Evolutionary conservation across 2,888 invertebrate species (phyloP), one percentile per base, ranked within the genome.

Genomic region (Drosophila leonis): DNA sequence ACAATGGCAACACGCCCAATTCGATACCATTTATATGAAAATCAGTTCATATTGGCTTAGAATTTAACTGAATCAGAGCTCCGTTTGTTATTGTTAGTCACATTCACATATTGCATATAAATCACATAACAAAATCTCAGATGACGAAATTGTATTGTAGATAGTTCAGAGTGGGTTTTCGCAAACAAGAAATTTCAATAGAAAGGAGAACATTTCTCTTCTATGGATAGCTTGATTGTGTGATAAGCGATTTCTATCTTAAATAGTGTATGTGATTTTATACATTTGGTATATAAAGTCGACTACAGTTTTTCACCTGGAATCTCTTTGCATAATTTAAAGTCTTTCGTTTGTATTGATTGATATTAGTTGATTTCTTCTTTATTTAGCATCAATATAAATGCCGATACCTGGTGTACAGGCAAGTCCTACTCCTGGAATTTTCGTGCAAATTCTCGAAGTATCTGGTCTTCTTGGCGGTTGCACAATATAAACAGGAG

Each of bases 41-140:
- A 55, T 62, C 24, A 73, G 49, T 62, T 57, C 13, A 44, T n/a
- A 37, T 31, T 12, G 31, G 10, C 41, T 20, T 13, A 71, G n/a
- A 73, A 48, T 46, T 18, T 4, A 15, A 29, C 13, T 27, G 13
- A 10, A 39, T 12, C 12, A 3, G 7, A 33, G 12, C n/a, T 33
- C 1, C 0, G 6, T 31, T 60, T 35, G 7, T 37, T 54, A 33
- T 46, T 51, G 18, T 15, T 33, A n/a, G 24, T 46, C 9, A 12
- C 12, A 41, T 51, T 24, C 41, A 18, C 41, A 62, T 13, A 33
- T 29, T 27, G n/a, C 4, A 46, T 1, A 49, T 33, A 33, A 33
- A 49, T 33, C 49, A 13, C 7, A 1, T 18, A 18, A 1, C 12
- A 49, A 18, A 18, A 10, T 15, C 1, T 10, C n/a, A 48, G 9